phyloP scores from a whole-genome alignment of 2,797 vertebrate species.

The Xenops minutus region DNA sequence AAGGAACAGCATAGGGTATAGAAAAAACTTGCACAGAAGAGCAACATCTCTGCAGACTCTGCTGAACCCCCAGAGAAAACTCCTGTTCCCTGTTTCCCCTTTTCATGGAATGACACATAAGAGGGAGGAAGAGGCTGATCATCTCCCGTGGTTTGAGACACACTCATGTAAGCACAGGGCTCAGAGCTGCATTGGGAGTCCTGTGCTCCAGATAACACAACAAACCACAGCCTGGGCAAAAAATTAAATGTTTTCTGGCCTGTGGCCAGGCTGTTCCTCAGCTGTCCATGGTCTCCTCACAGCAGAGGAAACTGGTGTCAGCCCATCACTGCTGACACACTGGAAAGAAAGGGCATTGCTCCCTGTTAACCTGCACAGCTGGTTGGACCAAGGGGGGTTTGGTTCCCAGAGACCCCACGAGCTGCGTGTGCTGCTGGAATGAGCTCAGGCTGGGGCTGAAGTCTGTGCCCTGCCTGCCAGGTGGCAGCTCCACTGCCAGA shows the following conservation, averaged over 20 bases:
- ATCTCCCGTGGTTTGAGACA: background rate
- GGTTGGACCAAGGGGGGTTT: accelerated
- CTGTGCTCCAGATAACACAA: background rate
- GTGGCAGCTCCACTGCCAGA: background rate
- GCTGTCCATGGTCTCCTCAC: background rate
- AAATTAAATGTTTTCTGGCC: background rate
- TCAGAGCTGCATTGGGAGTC: background rate
- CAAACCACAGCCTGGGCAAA: background rate
- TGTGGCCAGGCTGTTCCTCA: background rate
- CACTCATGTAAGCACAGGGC: accelerated
- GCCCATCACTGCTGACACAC: background rate
- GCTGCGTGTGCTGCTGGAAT: background rate
- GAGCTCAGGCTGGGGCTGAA: background rate
- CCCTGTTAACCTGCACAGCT: background rate
- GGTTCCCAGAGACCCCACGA: background rate
- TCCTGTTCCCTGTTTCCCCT: background rate
- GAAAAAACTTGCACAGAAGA: background rate
- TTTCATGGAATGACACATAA: accelerated
- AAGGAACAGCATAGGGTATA: background rate
- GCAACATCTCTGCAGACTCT: background rate
- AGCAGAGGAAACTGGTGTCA: background rate
- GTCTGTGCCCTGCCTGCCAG: background rate
- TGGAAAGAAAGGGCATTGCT: background rate
- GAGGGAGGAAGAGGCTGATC: background rate
- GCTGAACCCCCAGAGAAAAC: background rate